Evolutionary conservation across 2,888 invertebrate genomes (phyloP).

Genomic region (Ceratothoa steindachneri): DNA sequence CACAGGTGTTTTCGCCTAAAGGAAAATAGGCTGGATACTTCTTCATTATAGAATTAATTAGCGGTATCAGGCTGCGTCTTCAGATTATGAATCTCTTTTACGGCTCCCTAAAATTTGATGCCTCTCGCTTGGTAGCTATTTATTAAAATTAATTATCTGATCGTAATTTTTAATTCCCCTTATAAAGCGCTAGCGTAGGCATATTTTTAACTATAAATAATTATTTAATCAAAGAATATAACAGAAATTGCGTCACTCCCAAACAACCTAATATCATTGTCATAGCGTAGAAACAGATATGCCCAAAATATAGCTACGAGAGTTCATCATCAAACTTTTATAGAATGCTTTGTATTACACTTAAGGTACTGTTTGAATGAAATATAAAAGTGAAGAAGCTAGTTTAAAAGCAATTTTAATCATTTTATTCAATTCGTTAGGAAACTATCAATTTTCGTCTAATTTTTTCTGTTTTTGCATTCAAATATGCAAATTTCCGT

Average conservation of each 20-base stretch:
- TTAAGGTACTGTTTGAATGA: no score
- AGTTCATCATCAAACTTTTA: no score
- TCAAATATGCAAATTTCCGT: no score
- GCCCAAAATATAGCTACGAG: no score
- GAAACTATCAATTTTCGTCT: no score
- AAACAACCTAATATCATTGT: no score
- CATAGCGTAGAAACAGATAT: no score
- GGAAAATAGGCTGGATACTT: neutral
- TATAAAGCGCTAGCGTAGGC: neutral
- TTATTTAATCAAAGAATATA: neutral
- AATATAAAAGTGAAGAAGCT: no score
- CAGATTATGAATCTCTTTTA: conserved; percentile 5
- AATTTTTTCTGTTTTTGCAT: no score
- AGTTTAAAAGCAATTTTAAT: no score
- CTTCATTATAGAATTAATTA: neutral
- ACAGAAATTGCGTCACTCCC: neutral
- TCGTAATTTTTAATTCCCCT: neutral
- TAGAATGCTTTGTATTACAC: no score
- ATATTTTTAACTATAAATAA: neutral
- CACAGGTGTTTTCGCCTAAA: neutral
- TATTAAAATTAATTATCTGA: conserved; percentile 8
- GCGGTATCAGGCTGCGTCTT: neutral
- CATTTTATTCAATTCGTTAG: no score
- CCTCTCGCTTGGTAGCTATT: neutral
- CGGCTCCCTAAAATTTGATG: neutral